Evolutionary conservation across 2,113 vertebrate genomes (phyloP).

Genomic region (Tragelaphus scriptus): DNA sequence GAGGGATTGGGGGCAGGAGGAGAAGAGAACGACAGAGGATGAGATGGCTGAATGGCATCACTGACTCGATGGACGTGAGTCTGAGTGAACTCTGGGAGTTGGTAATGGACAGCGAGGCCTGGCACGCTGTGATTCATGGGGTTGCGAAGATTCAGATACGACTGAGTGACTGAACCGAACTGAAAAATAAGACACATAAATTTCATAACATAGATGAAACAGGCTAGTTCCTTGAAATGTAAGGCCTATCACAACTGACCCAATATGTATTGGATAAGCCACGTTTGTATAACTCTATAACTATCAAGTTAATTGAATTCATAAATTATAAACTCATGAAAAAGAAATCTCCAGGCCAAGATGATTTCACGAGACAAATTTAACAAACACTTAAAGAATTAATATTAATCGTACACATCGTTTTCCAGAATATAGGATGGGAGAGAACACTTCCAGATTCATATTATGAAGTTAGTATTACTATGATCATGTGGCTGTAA

Average conservation of each 20-base stretch:
- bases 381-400: neutral
- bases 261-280: neutral
- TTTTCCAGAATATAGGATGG: neutral
- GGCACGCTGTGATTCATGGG: accelerated
- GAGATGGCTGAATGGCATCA: too few species aligned
- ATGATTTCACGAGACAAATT: neutral
- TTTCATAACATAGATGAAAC: neutral
- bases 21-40: too few species aligned
- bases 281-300: neutral
- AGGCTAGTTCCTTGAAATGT: neutral
- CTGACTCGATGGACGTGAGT: too few species aligned
- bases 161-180: too few species aligned
- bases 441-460: neutral
- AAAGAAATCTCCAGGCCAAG: neutral
- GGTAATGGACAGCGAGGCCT: too few species aligned
- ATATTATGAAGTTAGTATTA: neutral
- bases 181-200: neutral
- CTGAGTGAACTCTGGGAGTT: accelerated
- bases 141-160: accelerated
- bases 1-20: too few species aligned
- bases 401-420: neutral
- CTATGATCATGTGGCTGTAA: neutral
- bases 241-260: neutral
- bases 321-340: neutral
- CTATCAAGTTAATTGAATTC: neutral